Evolutionary conservation across 2,113 vertebrate genomes (phyloP), one percentile per base, ranked within the genome.

Genomic region (Pluvialis apricaria): DNA sequence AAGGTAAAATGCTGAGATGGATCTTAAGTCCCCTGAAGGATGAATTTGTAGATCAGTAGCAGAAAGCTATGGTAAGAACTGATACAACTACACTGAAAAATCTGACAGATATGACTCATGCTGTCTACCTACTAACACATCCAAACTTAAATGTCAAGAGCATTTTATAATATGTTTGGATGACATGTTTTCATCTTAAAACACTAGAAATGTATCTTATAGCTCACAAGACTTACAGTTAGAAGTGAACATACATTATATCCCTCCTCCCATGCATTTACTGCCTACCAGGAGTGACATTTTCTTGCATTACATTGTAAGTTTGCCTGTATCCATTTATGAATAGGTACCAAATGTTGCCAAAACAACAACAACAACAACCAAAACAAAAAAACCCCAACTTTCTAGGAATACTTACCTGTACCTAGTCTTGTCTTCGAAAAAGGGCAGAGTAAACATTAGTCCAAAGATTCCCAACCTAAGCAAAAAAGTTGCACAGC

Each of bases 61-160:
- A 90, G 26, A 57, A 91, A 94, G 69, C 24, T 82, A 51, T 90
- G 22, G 28, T 73, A 94, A 75, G 45, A 88, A 72, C 28, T 81
- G 60, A 44, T 86, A 51, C 3, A 85, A 19, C 4, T 55, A 36
- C 5, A 1, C 40, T 94, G 28, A 91, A 83, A 89, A 90, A 76
- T 34, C 52, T 86, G 72, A 72, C 79, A 83, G 49, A 73, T 62
- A 54, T 54, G 45, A 73, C 44, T 86, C 64, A 84, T 79, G 44
- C 29, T 88, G 32, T 47, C 20, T n/a, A 47, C 52, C 54, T 95
- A 68, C 68, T 77, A 64, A 96, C 61, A 68, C 38, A 52, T 71
- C 32, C 61, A 92, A 82, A 96, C 45, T 38, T 51, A 94, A 96
- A 92, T 88, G 73, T 86, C 93, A 92, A 90, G 57, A 82, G 12